Evolutionary conservation across 37 sponge, comb jelly and placozoan genomes (phyloP).

Genomic region (Spongia lamella): DNA sequence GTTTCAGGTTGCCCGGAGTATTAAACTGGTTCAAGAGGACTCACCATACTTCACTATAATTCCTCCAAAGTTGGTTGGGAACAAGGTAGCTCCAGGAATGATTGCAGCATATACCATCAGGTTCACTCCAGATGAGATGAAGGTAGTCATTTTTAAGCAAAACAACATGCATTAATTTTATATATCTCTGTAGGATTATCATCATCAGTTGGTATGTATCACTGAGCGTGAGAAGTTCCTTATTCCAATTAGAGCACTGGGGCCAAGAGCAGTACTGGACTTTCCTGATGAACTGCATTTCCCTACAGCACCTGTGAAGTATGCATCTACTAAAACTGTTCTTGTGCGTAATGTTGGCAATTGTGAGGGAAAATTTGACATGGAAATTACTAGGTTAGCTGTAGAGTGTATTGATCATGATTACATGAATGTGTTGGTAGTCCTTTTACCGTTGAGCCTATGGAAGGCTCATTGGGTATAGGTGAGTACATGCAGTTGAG

Average conservation of each 20-base stretch:
- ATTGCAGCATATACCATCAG: constrained; percentile 77
- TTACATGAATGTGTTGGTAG: constrained; percentile 37
- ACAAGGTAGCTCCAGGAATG: constrained; percentile 98
- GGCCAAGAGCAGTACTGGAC: constrained; percentile 89
- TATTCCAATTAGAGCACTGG: constrained; percentile 84
- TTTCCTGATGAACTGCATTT: constrained; percentile 95
- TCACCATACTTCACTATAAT: constrained; percentile 89
- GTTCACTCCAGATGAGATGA: constrained; percentile 89
- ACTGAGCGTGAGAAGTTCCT: constrained; percentile 96
- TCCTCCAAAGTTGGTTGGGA: constrained; percentile 64
- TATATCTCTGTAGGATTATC: constrained; percentile 73
- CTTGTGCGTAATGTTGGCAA: constrained; percentile 94
- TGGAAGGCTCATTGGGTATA: constrained; percentile 63
- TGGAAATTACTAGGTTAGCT: constrained; percentile 50
- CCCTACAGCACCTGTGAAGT: constrained; percentile 85
- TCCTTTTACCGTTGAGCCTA: constrained; percentile 83
- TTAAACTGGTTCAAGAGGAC: constrained; percentile 83
- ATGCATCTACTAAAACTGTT: constrained; percentile 83
- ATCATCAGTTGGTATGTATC: constrained; percentile 81
- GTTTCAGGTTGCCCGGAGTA: constrained; percentile 77
- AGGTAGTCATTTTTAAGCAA: constrained; percentile 33
- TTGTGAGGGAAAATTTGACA: constrained; percentile 68
- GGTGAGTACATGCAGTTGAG: constrained; percentile 79
- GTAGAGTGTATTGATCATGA: too few species aligned
- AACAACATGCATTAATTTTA: neutral